These are phyloP conservation scores for Babylonia areolata DNA, from an alignment of 1,140 invertebrate genomes.

Conservation along the genomic window DNA sequence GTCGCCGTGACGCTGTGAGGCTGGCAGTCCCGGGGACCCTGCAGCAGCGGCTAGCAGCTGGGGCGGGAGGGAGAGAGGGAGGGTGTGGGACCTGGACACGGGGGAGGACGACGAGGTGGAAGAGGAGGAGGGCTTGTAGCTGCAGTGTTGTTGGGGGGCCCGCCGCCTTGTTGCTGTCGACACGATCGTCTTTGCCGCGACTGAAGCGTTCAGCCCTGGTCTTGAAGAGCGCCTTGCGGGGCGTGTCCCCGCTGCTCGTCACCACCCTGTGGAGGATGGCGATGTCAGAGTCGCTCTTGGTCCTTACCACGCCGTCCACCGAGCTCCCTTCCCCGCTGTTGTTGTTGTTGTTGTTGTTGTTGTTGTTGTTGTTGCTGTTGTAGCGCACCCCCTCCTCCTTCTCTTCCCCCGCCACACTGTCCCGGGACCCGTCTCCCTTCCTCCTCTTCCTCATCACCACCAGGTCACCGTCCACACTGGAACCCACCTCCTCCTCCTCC, in stretches of 20 bases:
- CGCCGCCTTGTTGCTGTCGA: background rate
- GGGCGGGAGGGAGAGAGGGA: background rate
- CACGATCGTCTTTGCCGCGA: background rate
- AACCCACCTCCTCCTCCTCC: background rate
- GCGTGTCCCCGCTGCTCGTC: background rate
- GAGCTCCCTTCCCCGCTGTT: background rate
- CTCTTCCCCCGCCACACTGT: background rate
- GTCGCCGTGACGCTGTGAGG: background rate
- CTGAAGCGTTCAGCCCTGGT: background rate
- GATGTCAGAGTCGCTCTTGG: constrained; percentile 11
- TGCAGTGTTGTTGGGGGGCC: background rate
- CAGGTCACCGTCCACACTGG: constrained; percentile 9
- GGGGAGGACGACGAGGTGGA: too few species aligned
- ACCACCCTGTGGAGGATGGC: background rate
- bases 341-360: too few species aligned
- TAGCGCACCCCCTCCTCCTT: too few species aligned
- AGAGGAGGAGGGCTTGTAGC: too few species aligned
- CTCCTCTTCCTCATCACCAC: background rate
- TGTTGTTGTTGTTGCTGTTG: too few species aligned
- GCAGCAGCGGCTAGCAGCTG: background rate
- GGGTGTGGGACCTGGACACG: background rate
- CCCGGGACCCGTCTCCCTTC: background rate
- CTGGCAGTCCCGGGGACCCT: background rate
- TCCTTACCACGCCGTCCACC: background rate
- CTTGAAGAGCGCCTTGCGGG: background rate